Evolutionary conservation across 2,888 invertebrate genomes (phyloP), one percentile per base, ranked within the genome.

Genomic region (Orthosia gracilis): DNA sequence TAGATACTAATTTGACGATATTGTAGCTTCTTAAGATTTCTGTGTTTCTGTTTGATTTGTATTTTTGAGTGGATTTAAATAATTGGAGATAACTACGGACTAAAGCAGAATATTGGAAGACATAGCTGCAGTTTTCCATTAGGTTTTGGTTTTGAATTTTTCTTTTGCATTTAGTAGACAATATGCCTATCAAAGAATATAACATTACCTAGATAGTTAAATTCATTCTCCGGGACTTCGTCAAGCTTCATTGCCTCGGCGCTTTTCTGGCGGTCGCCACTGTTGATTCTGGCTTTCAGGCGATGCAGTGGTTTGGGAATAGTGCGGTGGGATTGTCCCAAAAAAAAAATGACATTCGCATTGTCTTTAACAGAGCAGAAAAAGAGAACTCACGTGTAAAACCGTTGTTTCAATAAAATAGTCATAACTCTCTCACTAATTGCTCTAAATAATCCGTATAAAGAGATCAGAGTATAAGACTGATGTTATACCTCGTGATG

Each of bases 401-500:
- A n/a, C 9, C 40, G 40, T 40, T 40, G 9, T 9, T 9, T 1
- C 17, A 45, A 45, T 21, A 15, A 58, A 73, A n/a, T 1, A 1
- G 3, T 31, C 45, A 21, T 52, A 68, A 52, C 11, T 52, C 47
- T 54, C 15, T 17, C 9, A 13, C 2, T 17, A 3, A 13, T 2
- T 76, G 50, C 13, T 79, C 71, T 61, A 15, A 59, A 77, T 75
- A 70, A 67, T 62, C 31, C 21, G 47, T 31, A 62, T 78, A 69
- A 63, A 64, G 54, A 55, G 21, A 58, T 73, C 65, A 21, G 21
- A 54, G n/a, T 23, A 67, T 9, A 70, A 76, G 84, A 84, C 49
- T 81, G 61, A 84, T 86, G 65, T 66, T 76, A 75, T 72, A 55
- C 55, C n/a, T 78, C 73, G 65, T 85, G 80, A 86, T 84, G 84